Conservation (phyloP, 2,797 vertebrate species). For the Peromyscus eremicus region DNA sequence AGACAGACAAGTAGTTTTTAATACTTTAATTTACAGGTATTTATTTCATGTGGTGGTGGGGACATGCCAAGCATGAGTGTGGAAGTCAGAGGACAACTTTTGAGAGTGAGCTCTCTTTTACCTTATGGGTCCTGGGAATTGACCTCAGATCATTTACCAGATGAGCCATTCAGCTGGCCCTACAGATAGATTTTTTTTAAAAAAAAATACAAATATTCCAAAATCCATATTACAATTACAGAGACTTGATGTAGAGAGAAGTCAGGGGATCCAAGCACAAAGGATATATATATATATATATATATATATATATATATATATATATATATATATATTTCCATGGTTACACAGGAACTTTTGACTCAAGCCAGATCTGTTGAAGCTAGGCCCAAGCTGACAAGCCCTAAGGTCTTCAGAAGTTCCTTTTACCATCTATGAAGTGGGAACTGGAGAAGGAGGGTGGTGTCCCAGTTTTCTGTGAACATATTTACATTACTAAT, state of each 20-base stretch:
- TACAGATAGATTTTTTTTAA: not conserved
- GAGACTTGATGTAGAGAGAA: not conserved
- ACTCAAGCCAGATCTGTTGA: conserved; percentile 2
- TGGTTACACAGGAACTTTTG: not conserved
- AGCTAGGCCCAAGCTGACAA: not conserved
- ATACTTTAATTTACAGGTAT: not conserved
- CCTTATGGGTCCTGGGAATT: not conserved
- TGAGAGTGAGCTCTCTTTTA: not conserved
- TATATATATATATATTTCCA: not conserved
- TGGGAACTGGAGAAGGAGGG: not conserved
- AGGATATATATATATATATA: not conserved
- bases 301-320: not conserved
- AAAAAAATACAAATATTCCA: not conserved
- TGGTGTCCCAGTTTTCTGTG: not conserved
- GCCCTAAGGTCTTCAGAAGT: not conserved
- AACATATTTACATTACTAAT: not conserved
- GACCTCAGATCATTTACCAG: not conserved
- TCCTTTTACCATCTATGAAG: conserved; percentile 7
- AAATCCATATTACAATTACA: conserved; percentile 43
- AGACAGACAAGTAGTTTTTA: not conserved
- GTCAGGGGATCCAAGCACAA: not conserved
- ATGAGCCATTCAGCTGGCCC: not conserved
- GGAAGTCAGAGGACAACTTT: not conserved
- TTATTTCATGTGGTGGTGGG: not conserved
- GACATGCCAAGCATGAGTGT: not conserved